Evolutionary conservation across 1,140 invertebrate species (phyloP).

Genomic region (Venustaconcha ellipsiformis): DNA sequence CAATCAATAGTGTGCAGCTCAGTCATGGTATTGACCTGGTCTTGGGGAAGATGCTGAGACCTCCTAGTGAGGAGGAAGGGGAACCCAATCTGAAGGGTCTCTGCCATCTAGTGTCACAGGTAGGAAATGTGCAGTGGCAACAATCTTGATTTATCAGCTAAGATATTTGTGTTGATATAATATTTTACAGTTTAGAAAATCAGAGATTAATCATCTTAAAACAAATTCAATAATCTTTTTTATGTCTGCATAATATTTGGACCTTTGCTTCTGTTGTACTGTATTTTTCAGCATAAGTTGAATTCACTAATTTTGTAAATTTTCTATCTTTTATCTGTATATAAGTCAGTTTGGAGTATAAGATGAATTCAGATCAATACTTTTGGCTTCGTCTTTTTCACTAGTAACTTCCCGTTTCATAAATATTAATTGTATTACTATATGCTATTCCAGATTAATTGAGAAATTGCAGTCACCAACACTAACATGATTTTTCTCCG

Average conservation of each 20-base stretch:
- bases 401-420: too few relatives aligned
- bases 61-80: conserved; percentile 29
- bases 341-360: too few relatives aligned
- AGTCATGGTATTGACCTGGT: conserved; percentile 51
- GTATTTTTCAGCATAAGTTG: too few relatives aligned
- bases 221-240: too few relatives aligned
- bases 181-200: conserved; percentile 2
- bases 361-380: too few relatives aligned
- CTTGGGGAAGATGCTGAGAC: conserved; percentile 36
- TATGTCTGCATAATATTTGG: background rate
- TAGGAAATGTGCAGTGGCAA: conserved; percentile 10
- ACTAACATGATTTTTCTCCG: too few relatives aligned
- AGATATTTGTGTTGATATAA: background rate
- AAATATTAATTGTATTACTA: too few relatives aligned
- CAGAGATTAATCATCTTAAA: background rate
- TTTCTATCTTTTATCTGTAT: too few relatives aligned
- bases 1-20: conserved; percentile 54
- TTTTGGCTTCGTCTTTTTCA: too few relatives aligned
- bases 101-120: conserved; percentile 48
- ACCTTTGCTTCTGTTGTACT: background rate
- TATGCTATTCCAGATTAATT: too few relatives aligned
- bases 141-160: background rate
- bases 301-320: too few relatives aligned
- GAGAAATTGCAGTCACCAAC: too few relatives aligned
- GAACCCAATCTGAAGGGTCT: conserved; percentile 52